Evolutionary conservation across 2,797 vertebrate species (phyloP), one percentile per base, ranked within the genome.

Genomic region (Pygocentrus nattereri): DNA sequence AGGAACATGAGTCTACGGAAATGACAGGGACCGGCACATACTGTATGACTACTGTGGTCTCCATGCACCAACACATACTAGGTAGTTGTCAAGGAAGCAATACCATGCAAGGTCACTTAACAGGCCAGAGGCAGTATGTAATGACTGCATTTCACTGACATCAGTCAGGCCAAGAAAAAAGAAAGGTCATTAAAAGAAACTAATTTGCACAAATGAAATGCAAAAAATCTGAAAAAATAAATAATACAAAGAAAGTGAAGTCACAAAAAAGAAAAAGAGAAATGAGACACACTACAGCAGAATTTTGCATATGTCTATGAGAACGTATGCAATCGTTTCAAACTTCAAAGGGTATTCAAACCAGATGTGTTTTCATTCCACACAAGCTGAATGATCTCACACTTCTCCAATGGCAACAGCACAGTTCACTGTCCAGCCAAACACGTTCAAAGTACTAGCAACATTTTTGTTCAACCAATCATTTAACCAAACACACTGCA

Each of bases 291-390:
- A 23, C 0, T 64, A 34, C 6, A n/a, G 41, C 38, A 73, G 56
- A 73, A 62, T 25, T 78, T 88, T 85, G 88, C 91, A 93, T 91
- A 83, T 86, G 74, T 58, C 56, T 5, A 18, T 54, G 34, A 52
- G 8, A 12, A 72, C 21, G 84, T 89, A 91, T 91, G 91, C 88
- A 91, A 88, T 84, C 64, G 47, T 92, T 94, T 91, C 91, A 91
- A 92, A 52, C 54, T 38, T 58, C 71, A 74, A 38, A 74, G 52
- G 13, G 21, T 41, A 56, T 91, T 92, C 88, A 92, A 89, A 92
- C 86, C 56, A 86, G 54, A 74, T 82, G 91, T 91, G 91, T 92
- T 90, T 90, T 89, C 90, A 90, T 90, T 87, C 83, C 79, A 78
- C 79, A 88, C 85, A 49, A 11, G 31, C 1, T 74, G 72, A 56